These are phyloP conservation scores for Cyphomyrmex costatus DNA, from an alignment of 1,140 invertebrate species.

Conservation along the genomic window DNA sequence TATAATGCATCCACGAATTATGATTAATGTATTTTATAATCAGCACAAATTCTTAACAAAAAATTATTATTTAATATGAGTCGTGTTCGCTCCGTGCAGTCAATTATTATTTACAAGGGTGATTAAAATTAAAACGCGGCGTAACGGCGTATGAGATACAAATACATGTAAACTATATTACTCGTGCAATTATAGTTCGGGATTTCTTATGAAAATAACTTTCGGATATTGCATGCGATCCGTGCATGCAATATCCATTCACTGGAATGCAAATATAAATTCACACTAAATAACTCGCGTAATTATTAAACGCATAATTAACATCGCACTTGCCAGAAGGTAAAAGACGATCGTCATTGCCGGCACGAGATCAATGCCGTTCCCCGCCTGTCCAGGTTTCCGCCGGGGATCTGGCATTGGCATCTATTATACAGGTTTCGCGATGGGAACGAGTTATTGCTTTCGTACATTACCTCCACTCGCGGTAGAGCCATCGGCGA, in stretches of 20 bases:
- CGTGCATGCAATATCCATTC: neutral
- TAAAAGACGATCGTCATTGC: constrained; percentile 44
- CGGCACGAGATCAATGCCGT: constrained; percentile 12
- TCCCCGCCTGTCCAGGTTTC: neutral
- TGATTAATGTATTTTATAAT: neutral
- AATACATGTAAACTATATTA: neutral
- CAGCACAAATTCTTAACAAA: neutral
- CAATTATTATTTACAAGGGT: neutral
- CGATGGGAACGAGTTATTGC: constrained; percentile 40
- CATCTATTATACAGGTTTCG: constrained; percentile 47
- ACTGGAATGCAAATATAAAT: neutral
- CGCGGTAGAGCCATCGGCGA: constrained; percentile 16
- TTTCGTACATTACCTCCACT: constrained; percentile 46
- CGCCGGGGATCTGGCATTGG: constrained; percentile 24
- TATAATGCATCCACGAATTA: neutral
- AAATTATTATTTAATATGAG: neutral
- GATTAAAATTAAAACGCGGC: neutral
- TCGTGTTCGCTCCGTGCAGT: too few species aligned
- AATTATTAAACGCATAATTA: constrained; percentile 44
- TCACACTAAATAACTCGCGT: constrained; percentile 15
- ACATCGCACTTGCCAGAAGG: neutral
- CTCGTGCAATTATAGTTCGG: neutral
- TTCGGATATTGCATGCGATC: neutral
- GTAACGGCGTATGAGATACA: neutral
- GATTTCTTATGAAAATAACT: neutral